These are phyloP conservation scores for Troides helena DNA, from an alignment of 2,888 invertebrate species.

Conservation along the genomic window DNA sequence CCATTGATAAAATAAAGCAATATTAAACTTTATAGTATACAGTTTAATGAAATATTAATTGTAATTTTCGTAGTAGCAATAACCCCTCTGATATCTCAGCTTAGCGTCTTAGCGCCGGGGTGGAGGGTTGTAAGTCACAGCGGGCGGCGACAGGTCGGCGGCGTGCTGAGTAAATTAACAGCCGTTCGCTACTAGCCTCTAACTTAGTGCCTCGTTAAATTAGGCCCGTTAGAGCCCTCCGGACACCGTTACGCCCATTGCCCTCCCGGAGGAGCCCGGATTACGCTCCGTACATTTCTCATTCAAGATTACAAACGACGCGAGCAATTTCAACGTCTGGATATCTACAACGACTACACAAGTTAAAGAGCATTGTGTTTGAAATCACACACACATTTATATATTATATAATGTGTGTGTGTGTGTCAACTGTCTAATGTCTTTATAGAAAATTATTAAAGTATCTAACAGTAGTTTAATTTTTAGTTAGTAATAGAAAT, in stretches of 20 bases:
- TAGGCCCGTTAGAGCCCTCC: conserved; percentile 71
- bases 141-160: conserved; percentile 74
- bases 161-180: conserved; percentile 73
- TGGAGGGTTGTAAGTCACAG: conserved; percentile 64
- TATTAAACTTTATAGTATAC: too few species aligned
- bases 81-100: conserved; percentile 51
- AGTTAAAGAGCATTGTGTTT: background rate
- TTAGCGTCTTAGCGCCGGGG: conserved; percentile 49
- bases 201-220: conserved; percentile 79
- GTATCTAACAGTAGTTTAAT: too few species aligned
- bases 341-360: background rate
- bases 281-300: conserved; percentile 55
- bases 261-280: conserved; percentile 51
- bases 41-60: background rate
- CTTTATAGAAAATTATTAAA: too few species aligned
- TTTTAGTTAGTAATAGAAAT: too few species aligned
- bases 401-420: too few species aligned
- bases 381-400: background rate
- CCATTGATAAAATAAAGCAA: too few species aligned
- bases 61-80: background rate
- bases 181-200: conserved; percentile 71
- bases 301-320: conserved; percentile 53
- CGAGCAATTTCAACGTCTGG: conserved; percentile 35
- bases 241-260: conserved; percentile 49
- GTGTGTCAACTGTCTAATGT: too few species aligned